These are phyloP conservation scores for Drosophila willistoni DNA, from an alignment of 1,140 invertebrate genomes.

Conservation along the genomic window DNA sequence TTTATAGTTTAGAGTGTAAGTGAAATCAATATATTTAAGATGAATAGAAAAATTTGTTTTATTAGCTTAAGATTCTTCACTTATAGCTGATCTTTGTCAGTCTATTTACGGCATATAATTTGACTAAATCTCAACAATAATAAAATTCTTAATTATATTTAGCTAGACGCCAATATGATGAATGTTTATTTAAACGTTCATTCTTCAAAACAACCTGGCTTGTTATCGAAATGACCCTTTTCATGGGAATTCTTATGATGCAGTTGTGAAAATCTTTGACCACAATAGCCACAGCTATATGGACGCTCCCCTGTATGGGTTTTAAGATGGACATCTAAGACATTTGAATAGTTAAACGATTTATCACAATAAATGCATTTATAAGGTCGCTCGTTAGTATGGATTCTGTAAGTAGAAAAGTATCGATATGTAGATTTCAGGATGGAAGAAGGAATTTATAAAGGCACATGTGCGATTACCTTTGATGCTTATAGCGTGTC, in stretches of 20 bases:
- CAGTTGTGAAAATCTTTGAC: slow-evolving; percentile 58
- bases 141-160: too few species aligned
- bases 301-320: slow-evolving; percentile 71
- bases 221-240: slow-evolving; percentile 31
- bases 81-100: too few species aligned
- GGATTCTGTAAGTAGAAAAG: slow-evolving; percentile 50
- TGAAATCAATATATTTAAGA: background rate
- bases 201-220: background rate
- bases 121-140: too few species aligned
- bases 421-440: background rate
- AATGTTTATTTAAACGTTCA: background rate
- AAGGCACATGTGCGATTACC: slow-evolving; percentile 67
- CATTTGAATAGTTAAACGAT: slow-evolving; percentile 74
- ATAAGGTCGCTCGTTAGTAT: slow-evolving; percentile 76
- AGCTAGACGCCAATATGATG: too few species aligned
- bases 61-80: too few species aligned
- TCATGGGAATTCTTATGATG: slow-evolving; percentile 78
- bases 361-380: slow-evolving; percentile 68
- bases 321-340: slow-evolving; percentile 69
- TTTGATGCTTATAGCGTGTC: slow-evolving; percentile 85
- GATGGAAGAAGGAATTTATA: background rate
- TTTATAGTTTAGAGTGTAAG: background rate
- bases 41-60: too few species aligned
- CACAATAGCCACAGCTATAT: slow-evolving; percentile 61
- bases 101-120: too few species aligned